phyloP scores from a whole-genome alignment of 1,140 invertebrate genomes.

The Pentalonia nigronervosa region DNA sequence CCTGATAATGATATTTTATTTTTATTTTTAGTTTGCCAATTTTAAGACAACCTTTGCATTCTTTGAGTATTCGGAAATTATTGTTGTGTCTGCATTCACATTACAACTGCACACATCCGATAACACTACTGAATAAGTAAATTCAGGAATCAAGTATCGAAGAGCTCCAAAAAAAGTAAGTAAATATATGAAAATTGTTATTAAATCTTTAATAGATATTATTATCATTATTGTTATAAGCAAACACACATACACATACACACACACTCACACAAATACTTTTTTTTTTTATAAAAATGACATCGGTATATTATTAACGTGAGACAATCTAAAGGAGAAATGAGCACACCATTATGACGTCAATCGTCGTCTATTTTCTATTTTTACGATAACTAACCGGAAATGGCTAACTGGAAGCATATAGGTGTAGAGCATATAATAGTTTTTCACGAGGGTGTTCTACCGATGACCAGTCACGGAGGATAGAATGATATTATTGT shows the following conservation, averaged over 20 bases:
- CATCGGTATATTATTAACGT: neutral
- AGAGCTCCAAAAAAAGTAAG: neutral
- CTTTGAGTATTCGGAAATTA: neutral
- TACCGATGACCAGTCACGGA: neutral
- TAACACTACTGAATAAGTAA: neutral
- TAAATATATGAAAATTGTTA: neutral
- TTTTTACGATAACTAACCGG: constrained; percentile 20
- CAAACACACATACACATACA: neutral
- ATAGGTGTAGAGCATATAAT: constrained; percentile 16
- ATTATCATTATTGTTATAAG: neutral
- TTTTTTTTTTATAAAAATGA: neutral
- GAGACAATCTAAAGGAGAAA: neutral
- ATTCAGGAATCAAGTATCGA: neutral
- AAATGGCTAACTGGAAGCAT: constrained; percentile 15
- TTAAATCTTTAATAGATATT: neutral
- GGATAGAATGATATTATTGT: neutral
- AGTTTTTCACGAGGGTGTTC: constrained; percentile 36
- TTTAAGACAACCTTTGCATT: neutral
- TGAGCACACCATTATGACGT: constrained; percentile 27
- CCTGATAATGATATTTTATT: neutral
- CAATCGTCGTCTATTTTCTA: constrained; percentile 15
- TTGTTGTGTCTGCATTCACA: neutral
- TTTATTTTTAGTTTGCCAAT: constrained; percentile 42
- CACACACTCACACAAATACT: neutral
- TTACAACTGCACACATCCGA: neutral